Evolutionary conservation across 1,140 invertebrate species (phyloP), one percentile per base, ranked within the genome.

Genomic region (Trachymyrmex cornetzi): DNA sequence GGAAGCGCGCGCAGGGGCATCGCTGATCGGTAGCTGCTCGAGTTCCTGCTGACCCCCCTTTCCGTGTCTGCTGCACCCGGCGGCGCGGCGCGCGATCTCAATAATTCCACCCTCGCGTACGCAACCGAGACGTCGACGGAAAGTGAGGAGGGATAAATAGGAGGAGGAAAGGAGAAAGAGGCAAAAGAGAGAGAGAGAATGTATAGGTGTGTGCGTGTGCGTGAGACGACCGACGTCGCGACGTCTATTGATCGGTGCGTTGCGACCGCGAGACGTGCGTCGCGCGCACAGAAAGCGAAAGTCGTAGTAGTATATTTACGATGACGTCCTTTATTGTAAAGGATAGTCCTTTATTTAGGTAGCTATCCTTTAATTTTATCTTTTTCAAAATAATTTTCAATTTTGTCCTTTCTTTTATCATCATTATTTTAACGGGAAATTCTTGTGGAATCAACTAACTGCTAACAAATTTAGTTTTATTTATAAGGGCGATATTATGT

Each of bases 171-270:
- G 19, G 22, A 24, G 14, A 27, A 7, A 44, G 63, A 16, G 11
- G 66, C 53, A 55, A 55, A 19, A 14, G 19, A 27, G n/a, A 48
- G n/a, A 69, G 71, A 64, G 61, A 57, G 19, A n/a, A 4, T 67
- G 12, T 50, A 14, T 14, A n/a, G 4, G 4, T 22, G 66, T 50
- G 38, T 69, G 34, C 38, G 19, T 44, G 38, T 7, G 27, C 38
- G 57, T 27, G 16, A 30, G 30, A 69, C 38, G 67, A 63, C 44
- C 59, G 77, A 74, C 81, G 85, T 92, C 92, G 91, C 92, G 91
- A 87, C 81, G 91, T 48, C 92, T 94, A 94, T 94, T 94, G 94
- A 94, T 94, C 94, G 94, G 89, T 90, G 93, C 93, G 85, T 64
- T 86, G 67, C 87, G 88, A 74, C 80, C 53, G 89, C 92, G 90